phyloP scores from a whole-genome alignment of 2,797 vertebrate species.

The Cryptoprocta ferox region DNA sequence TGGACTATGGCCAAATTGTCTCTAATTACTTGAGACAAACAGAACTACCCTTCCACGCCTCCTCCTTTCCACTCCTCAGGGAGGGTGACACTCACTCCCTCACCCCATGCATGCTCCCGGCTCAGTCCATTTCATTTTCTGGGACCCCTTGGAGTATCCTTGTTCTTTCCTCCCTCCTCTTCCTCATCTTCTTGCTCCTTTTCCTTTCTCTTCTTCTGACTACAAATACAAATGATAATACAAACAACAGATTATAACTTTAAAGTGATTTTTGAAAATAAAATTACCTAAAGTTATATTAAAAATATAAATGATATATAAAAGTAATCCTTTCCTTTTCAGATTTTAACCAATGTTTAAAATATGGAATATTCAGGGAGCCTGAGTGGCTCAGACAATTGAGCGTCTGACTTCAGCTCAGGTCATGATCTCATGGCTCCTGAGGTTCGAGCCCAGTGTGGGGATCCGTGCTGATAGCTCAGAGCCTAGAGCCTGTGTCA shows the following conservation, averaged over 20 bases:
- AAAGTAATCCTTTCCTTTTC: neutral
- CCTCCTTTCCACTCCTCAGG: neutral
- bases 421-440: no score
- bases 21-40: neutral
- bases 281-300: neutral
- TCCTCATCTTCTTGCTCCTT: neutral
- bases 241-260: neutral
- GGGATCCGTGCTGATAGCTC: no score
- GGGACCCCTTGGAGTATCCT: neutral
- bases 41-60: neutral
- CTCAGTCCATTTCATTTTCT: neutral
- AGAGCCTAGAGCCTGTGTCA: no score
- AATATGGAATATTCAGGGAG: neutral
- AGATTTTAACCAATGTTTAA: neutral
- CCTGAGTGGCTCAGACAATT: no score
- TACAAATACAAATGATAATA: neutral
- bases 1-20: neutral
- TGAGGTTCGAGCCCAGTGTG: no score
- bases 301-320: neutral
- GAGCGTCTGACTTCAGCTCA: no score
- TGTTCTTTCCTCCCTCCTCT: neutral
- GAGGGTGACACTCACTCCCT: neutral
- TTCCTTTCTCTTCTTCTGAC: neutral
- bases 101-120: neutral
- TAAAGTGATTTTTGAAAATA: neutral